Base-by-base conservation (phyloP, 1,140 invertebrate species). In the Eueides isabella region DNA sequence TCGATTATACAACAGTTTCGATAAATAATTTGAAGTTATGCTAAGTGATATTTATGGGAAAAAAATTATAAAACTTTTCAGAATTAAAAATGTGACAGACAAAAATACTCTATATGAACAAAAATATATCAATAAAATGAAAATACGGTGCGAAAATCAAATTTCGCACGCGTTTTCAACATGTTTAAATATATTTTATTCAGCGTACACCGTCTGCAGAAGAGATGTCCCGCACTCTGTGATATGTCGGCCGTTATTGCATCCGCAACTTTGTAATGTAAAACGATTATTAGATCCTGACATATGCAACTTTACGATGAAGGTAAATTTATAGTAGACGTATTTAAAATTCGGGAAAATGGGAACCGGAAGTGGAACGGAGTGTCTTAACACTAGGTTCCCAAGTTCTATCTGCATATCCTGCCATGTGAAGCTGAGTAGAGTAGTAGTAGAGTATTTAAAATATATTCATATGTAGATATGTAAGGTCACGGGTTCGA, bases 161-260 rank as follows among this genome's bases (percentile, higher is more conserved):
- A 85, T 96, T 5, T 88, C 88, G 5, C 93, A 87, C 38, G 94
- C 93, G 0, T 67, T 92, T 2, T 80, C 84, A 30, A 91, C 93
- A 29, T 96, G 94, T 72, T 88, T 94, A 70, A 85, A 94, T 29
- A 93, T 95, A 72, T 97, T 97, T 80, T 73, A 78, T 2, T 82
- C 93, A 1, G 94, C 94, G 12, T 96, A 95, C 75, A 87, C 95
- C 9, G 92, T 93, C 12, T 97, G 96, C 83, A 93, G 94, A 61
- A 87, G 94, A 0, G 92, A 88, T 14, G 91, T 96, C 7, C 93
- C 94, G n/a, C 92, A 92, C 73, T 76, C 94, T 9, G 94, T 95
- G 0, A 80, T 97, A 0, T 97, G 96, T 77, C 96, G 95, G 96
- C 96, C 96, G 0, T 94, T 97, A 90, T 95, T 95, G 78, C 80